Base-by-base conservation (phyloP, 2,113 vertebrate genomes). In the Epinephelus fuscoguttatus region DNA sequence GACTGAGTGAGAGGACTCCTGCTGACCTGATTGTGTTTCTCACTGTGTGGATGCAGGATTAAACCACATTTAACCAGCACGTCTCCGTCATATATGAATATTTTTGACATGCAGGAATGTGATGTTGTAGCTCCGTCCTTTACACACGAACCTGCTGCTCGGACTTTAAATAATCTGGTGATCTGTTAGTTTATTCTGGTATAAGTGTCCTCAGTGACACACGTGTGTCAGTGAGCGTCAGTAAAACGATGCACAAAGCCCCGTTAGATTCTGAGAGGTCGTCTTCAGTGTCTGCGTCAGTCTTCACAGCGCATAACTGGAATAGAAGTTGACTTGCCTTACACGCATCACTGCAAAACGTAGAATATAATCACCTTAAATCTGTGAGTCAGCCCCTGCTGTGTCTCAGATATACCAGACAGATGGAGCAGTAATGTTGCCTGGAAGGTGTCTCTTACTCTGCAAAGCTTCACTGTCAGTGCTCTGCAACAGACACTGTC, bases 381-480 rank as follows among this genome's bases (percentile, higher is more conserved):
- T 72, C 27, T 75, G 60, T 61, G 72, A 80, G 67, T 80, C 76
- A 84, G 80, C 30, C 53, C 66, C 66, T 30, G 75, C 84, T 64
- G 75, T 40, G 80, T 49, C 30, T 72, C 60, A 42, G 60, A 77
- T 66, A 8, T 3, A 23, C 25, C 45, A 17, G 66, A 70, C 84
- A 82, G 84, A 86, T 61, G 84, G 75, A 82, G 80, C 84, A 33
- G 74, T 45, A 23, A 78, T 78, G 69, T 57, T 73, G 78, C 74
- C 79, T 77, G 79, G 55, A 49, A 81, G 84, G 53, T 61, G 25
- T 80, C 71, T 85, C 71, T 75, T 27, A 17, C 23, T n/a, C 25
- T 23, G 47, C 55, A 30, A 49, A 61, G 13, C 27, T 67, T 19
- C 55, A 21, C 40, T 42, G 30, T 27, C 67, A 18, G 57, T 13